phyloP scores from a whole-genome alignment of 2,113 vertebrate species.

The Rissa tridactyla region DNA sequence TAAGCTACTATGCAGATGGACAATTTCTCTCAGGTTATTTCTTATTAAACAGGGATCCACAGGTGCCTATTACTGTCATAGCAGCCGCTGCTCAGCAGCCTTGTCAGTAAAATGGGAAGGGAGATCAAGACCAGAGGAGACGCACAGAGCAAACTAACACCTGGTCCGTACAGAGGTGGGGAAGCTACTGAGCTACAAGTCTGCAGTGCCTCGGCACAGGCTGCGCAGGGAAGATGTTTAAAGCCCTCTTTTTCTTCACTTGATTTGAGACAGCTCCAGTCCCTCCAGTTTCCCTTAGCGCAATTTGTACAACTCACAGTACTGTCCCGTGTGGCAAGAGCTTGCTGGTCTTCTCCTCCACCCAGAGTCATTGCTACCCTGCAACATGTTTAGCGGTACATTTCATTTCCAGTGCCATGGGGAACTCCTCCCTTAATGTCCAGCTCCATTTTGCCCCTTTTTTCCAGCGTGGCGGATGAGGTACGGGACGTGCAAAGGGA shows the following conservation, averaged over 20 bases:
- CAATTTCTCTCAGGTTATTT: neutral
- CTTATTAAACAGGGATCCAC: neutral
- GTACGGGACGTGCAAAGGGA: neutral
- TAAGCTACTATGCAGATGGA: neutral
- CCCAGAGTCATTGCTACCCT: neutral
- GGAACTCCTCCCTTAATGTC: neutral
- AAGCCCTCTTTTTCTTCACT: neutral
- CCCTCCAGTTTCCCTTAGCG: neutral
- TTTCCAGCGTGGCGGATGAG: rapidly evolving
- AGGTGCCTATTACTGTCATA: neutral
- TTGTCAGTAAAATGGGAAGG: neutral
- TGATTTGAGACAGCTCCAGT: rapidly evolving
- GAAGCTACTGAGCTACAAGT: neutral
- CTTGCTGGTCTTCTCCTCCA: neutral
- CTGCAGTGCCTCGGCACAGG: neutral
- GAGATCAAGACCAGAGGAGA: neutral
- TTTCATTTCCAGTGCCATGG: neutral
- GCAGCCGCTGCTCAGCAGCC: neutral
- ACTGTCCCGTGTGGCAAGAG: neutral
- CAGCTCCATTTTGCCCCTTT: neutral
- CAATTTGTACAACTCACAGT: neutral
- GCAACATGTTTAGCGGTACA: neutral
- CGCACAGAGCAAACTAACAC: neutral
- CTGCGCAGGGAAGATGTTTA: neutral
- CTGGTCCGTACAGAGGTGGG: neutral